phyloP scores from a whole-genome alignment of 1,140 invertebrate species.

The Nasonia longicornis region DNA sequence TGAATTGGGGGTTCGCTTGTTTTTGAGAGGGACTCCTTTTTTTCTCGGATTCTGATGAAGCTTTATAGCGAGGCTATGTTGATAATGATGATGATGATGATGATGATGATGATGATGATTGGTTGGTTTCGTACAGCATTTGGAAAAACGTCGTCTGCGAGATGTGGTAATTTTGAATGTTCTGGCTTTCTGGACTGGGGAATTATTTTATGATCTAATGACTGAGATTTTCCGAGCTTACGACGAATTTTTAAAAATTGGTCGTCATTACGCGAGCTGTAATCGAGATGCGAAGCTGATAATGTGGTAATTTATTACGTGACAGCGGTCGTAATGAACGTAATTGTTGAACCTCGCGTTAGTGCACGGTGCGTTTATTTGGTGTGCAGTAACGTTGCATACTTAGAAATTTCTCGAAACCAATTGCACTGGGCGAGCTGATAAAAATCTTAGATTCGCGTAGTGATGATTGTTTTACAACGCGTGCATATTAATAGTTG shows the following conservation, averaged over 20 bases:
- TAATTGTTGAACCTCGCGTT: not conserved
- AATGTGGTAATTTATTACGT: too few relatives aligned
- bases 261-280: too few relatives aligned
- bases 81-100: not conserved
- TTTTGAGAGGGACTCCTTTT: not conserved
- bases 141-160: not conserved
- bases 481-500: not conserved
- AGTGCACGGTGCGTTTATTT: too few relatives aligned
- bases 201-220: too few relatives aligned
- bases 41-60: not conserved
- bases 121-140: not conserved
- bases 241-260: too few relatives aligned
- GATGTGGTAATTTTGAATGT: not conserved
- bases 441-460: not conserved
- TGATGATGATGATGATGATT: not conserved
- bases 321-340: not conserved
- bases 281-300: too few relatives aligned
- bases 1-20: not conserved
- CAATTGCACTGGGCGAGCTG: not conserved
- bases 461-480: not conserved
- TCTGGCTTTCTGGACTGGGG: too few relatives aligned
- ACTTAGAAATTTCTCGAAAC: not conserved
- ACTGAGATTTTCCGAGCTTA: too few relatives aligned
- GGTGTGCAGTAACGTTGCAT: not conserved
- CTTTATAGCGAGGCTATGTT: constrained; percentile 6